These are phyloP conservation scores for Diarsia mendica DNA, from an alignment of 2,888 invertebrate genomes.

Conservation along the genomic window DNA sequence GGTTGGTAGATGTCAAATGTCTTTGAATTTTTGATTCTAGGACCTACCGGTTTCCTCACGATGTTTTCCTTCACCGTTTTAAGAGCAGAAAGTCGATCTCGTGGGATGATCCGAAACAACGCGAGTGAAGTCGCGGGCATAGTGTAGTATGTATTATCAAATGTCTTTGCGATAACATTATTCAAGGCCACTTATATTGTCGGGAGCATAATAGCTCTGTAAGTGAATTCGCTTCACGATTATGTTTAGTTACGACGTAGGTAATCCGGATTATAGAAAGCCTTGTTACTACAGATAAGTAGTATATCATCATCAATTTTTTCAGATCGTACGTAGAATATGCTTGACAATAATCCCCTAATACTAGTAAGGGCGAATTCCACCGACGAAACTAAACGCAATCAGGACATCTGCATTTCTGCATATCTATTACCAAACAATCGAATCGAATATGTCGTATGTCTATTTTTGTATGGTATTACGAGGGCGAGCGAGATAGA, in stretches of 20 bases:
- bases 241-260: slow-evolving; percentile 17
- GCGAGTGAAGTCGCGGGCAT: neutral
- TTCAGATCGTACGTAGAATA: neutral
- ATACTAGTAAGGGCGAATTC: neutral
- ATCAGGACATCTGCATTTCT: neutral
- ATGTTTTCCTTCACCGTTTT: too few relatives aligned
- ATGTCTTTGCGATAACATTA: slow-evolving; percentile 39
- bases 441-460: too few relatives aligned
- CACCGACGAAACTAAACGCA: neutral
- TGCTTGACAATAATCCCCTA: neutral
- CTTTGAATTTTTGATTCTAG: too few relatives aligned
- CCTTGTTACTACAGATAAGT: neutral
- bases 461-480: too few relatives aligned
- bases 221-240: slow-evolving; percentile 34
- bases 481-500: too few relatives aligned
- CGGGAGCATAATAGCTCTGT: slow-evolving; percentile 19
- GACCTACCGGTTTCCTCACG: too few relatives aligned
- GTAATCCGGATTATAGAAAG: slow-evolving; percentile 39
- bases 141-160: neutral
- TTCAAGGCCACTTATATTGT: slow-evolving; percentile 36
- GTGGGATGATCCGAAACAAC: neutral
- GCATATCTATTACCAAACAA: too few relatives aligned
- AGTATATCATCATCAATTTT: neutral
- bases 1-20: too few relatives aligned
- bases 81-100: too few relatives aligned